These are phyloP conservation scores for Noctilio leporinus DNA, from an alignment of 2,113 vertebrate species.

Conservation along the genomic window DNA sequence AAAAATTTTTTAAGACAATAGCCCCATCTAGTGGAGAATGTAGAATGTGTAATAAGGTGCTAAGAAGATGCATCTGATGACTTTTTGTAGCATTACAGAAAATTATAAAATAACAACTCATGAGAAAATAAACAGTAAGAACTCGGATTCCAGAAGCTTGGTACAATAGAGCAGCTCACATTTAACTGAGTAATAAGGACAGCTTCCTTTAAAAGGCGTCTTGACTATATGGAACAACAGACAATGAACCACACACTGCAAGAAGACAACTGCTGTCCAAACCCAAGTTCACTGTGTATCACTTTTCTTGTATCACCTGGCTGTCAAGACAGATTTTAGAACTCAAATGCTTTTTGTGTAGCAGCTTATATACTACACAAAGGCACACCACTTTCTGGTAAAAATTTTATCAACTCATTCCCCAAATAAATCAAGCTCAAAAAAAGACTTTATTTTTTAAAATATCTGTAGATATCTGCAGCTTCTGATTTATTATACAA, in stretches of 20 bases:
- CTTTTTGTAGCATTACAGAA: neutral
- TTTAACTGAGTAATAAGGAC: neutral
- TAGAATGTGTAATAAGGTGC: neutral
- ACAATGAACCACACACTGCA: neutral
- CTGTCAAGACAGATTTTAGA: neutral
- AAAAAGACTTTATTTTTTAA: neutral
- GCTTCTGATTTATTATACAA: neutral
- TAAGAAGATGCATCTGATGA: neutral
- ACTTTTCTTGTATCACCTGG: neutral
- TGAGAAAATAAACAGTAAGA: neutral
- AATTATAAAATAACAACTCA: neutral
- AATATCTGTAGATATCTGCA: neutral
- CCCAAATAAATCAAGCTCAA: neutral
- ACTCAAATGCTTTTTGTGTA: neutral
- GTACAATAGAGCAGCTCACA: neutral
- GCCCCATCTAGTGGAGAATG: slow-evolving; percentile 63
- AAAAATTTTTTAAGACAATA: slow-evolving; percentile 23
- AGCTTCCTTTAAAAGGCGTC: neutral
- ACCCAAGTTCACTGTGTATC: neutral
- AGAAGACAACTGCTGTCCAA: neutral
- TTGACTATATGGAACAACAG: neutral
- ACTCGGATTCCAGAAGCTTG: neutral
- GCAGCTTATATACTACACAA: neutral
- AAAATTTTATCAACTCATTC: slow-evolving; percentile 13
- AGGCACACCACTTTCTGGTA: neutral